phyloP scores from a whole-genome alignment of 2,888 invertebrate species.

The Ophion slaviceki region DNA sequence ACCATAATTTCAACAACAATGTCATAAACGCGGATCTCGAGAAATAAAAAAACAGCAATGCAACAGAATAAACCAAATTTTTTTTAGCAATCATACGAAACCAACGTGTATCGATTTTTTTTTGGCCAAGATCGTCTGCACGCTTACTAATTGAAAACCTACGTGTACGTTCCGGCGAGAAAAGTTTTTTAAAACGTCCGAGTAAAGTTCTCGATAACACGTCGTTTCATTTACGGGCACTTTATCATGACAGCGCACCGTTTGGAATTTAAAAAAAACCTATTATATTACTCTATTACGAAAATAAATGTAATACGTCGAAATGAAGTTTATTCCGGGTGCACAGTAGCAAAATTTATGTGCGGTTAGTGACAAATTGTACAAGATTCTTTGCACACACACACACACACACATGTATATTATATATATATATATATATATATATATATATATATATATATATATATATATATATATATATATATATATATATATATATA shows the following conservation, averaged over 20 bases:
- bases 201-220: neutral
- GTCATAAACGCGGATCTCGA: neutral
- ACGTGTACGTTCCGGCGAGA: neutral
- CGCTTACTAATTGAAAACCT: neutral
- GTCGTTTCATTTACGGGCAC: neutral
- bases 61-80: neutral
- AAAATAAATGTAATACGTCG: conserved; percentile 19
- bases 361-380: conserved; percentile 50
- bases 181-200: neutral
- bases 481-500: neutral
- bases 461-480: conserved; percentile 1
- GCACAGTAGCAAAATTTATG: conserved; percentile 45
- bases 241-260: neutral
- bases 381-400: conserved; percentile 31
- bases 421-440: neutral
- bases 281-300: neutral
- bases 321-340: conserved; percentile 28
- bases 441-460: neutral
- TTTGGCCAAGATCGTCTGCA: neutral
- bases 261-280: neutral
- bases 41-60: neutral
- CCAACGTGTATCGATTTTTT: neutral
- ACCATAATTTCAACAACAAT: too few species aligned
- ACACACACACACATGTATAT: too few species aligned
- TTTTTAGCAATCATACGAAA: neutral